These are phyloP conservation scores for Trichacis sp. DNA, from an alignment of 2,888 invertebrate species.

Conservation along the genomic window DNA sequence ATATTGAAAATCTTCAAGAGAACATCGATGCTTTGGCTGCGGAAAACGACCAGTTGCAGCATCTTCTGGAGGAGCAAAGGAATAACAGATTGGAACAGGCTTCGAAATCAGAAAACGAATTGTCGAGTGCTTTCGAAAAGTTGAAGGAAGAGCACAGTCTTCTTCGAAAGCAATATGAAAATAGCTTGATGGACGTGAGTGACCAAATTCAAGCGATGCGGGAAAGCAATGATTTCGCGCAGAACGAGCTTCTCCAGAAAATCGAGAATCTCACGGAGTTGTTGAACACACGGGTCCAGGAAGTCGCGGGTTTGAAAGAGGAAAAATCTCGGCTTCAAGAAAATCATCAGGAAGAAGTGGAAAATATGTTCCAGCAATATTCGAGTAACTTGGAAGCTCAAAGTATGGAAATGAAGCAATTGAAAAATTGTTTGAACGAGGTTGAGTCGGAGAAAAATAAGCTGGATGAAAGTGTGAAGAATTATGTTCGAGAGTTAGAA, in stretches of 20 bases:
- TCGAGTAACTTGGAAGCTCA: slow-evolving; percentile 21
- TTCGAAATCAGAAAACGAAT: slow-evolving; percentile 31
- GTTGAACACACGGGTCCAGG: slow-evolving; percentile 56
- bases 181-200: slow-evolving; percentile 54
- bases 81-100: slow-evolving; percentile 55
- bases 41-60: slow-evolving; percentile 75
- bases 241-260: slow-evolving; percentile 61
- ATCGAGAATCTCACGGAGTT: slow-evolving; percentile 63
- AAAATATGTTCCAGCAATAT: slow-evolving; percentile 43
- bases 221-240: slow-evolving; percentile 50
- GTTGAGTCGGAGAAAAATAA: slow-evolving; percentile 36
- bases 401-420: slow-evolving; percentile 35
- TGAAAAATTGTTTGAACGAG: slow-evolving; percentile 25
- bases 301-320: slow-evolving; percentile 58
- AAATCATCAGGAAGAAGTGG: slow-evolving; percentile 28
- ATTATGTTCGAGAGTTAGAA: slow-evolving; percentile 38
- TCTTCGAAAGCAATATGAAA: slow-evolving; percentile 53
- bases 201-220: slow-evolving; percentile 52
- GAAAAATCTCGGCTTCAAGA: slow-evolving; percentile 49
- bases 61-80: slow-evolving; percentile 72
- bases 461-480: slow-evolving; percentile 25
- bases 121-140: slow-evolving; percentile 44
- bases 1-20: slow-evolving; percentile 71
- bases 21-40: slow-evolving; percentile 73
- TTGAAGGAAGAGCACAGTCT: slow-evolving; percentile 51